phyloP scores from a whole-genome alignment of 2,888 invertebrate genomes.

The Neoaliturus tenellus region DNA sequence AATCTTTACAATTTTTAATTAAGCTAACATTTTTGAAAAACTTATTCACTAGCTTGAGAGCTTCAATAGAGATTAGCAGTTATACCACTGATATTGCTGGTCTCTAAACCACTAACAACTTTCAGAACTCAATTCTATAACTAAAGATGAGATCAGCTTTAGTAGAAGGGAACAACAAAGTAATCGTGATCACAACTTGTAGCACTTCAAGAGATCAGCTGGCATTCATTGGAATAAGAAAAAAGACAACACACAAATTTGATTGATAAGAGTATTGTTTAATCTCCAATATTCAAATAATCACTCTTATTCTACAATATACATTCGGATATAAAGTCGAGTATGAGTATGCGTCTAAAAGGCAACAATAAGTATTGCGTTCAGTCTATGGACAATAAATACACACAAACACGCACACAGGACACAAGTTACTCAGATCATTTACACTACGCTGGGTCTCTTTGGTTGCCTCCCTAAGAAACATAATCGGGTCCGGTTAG shows the following conservation, averaged over 20 bases:
- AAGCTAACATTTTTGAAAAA: too few relatives aligned
- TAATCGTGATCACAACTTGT: too few relatives aligned
- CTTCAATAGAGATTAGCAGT: too few relatives aligned
- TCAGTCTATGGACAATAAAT: slow-evolving; percentile 39
- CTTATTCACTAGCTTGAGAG: too few relatives aligned
- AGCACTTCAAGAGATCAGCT: too few relatives aligned
- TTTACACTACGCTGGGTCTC: not conserved
- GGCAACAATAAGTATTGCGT: slow-evolving; percentile 30
- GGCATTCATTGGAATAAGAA: too few relatives aligned
- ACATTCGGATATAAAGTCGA: slow-evolving; percentile 8
- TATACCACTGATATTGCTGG: too few relatives aligned
- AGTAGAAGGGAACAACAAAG: too few relatives aligned
- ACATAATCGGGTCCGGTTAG: not conserved
- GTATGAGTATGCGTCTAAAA: not conserved
- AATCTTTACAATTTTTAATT: too few relatives aligned
- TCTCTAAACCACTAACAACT: too few relatives aligned
- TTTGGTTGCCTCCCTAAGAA: slow-evolving; percentile 35
- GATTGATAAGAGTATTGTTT: not conserved
- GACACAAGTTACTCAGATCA: not conserved
- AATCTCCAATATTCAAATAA: slow-evolving; percentile 5
- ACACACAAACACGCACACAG: slow-evolving; percentile 26
- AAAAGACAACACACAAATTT: not conserved
- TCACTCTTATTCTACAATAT: slow-evolving; percentile 14
- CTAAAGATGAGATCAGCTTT: too few relatives aligned
- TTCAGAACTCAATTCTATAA: too few relatives aligned